Conservation (phyloP, 2,888 invertebrate genomes). For the Sarcophaga caerulescens region DNA sequence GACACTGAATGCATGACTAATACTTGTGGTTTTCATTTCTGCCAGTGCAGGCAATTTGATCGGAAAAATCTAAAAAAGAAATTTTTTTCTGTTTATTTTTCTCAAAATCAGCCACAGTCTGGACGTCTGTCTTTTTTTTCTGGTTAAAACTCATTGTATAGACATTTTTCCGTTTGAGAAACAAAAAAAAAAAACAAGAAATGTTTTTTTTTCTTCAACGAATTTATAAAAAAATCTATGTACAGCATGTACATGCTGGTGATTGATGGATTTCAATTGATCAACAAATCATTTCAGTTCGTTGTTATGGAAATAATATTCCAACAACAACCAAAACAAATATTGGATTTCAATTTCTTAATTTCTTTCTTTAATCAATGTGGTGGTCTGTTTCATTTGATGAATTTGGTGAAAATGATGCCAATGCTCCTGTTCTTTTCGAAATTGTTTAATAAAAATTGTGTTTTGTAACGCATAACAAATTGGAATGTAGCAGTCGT, state of each 20-base stretch:
- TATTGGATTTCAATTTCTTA: neutral
- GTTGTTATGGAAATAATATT: slow-evolving; percentile 44
- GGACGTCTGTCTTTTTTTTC: neutral
- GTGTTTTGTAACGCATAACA: neutral
- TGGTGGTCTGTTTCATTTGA: slow-evolving; percentile 25
- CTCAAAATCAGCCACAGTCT: neutral
- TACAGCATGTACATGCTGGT: neutral
- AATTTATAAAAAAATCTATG: neutral
- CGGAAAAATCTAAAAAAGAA: neutral
- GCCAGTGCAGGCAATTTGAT: neutral
- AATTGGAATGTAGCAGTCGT: neutral
- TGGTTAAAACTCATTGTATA: neutral
- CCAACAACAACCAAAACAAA: neutral
- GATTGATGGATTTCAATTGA: slow-evolving; percentile 58
- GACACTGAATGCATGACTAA: slow-evolving; percentile 22
- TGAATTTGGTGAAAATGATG: neutral
- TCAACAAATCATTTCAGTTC: slow-evolving; percentile 44
- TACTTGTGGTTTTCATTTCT: neutral
- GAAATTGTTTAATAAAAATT: neutral
- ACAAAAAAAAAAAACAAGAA: slow-evolving; percentile 15
- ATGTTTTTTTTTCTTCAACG: neutral
- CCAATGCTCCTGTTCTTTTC: too few species aligned
- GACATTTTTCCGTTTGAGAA: slow-evolving; percentile 21
- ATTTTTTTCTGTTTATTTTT: neutral
- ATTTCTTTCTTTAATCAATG: neutral